Base-by-base conservation (phyloP, 1,140 invertebrate genomes). In the Ctenoplectra terminalis region DNA sequence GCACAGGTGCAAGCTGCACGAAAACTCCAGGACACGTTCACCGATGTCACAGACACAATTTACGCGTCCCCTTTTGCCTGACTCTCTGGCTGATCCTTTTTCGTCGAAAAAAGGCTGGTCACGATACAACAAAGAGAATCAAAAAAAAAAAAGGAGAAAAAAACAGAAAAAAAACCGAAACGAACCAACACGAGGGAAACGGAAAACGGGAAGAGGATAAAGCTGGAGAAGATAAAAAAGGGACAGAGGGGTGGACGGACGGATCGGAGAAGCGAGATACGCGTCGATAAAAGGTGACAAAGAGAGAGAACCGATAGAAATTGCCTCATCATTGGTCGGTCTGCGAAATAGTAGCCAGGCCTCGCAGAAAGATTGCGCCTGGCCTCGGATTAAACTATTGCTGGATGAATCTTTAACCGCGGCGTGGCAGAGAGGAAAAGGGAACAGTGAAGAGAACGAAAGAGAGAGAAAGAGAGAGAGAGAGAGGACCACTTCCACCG, bases 341-440 rank as follows among this genome's bases (percentile, higher is more conserved):
- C n/a, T 67, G 2, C 37, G 66, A 75, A 83, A 81, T 67, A 86
- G 80, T 63, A 83, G 81, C 64, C 46, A n/a, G 26, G 48, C 26
- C 11, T n/a, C 60, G 37, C 43, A 9, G 50, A 46, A 54, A 52
- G 81, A 83, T 87, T 56, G 58, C 85, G 26, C 61, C 48, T 52
- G 48, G 63, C 66, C 20, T 54, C 17, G 71, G 61, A 88, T 84
- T 81, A 86, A 88, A 81, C 83, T 80, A 73, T 82, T 60, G 82
- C 67, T 13, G 48, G 67, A 79, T 82, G 60, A 77, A 88, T 58
- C 77, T 83, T 81, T 71, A 88, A 82, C 66, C 73, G 58, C 70
- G 79, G 63, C 15, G n/a, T 26, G 31, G 6, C 43, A 20, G 26
- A 15, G 29, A 58, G 56, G 11, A 11, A 20, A 1, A 31, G 5